Base-by-base conservation (phyloP, 2,888 invertebrate genomes). In the Archips crataeganus region DNA sequence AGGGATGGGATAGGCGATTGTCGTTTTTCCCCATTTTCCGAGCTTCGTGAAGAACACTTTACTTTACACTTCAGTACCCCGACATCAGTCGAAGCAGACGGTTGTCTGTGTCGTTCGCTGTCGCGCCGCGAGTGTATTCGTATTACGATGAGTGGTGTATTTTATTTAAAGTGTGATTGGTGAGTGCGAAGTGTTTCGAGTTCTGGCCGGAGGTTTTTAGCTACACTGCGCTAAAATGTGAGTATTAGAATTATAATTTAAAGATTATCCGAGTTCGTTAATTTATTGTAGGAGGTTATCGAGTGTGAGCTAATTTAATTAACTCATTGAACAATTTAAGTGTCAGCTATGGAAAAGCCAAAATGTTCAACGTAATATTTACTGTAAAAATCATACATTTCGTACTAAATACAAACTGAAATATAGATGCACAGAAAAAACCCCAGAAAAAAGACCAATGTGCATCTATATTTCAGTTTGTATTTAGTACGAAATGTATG, bases 51-150 rank as follows among this genome's bases (percentile, higher is more conserved):
- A 77, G 76, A 73, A 72, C 77, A 75, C n/a, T n/a, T n/a, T n/a
- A n/a, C n/a, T n/a, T n/a, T n/a, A n/a, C n/a, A n/a, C 82, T 82
- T 85, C 85, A 92, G 92, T 92, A 79, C 85, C 90, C 88, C 91
- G 92, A 91, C 89, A 80, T 85, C 78, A 76, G 91, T 89, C 90
- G 92, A 77, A 77, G 85, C 60, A 78, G 76, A 75, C 75, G 80
- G 87, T 89, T 84, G 91, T 79, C 75, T 77, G 81, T 81, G 86
- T 77, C 79, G 64, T 75, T 78, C 76, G 80, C 76, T 75, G 68
- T 76, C 81, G 81, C 79, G 82, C 74, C 84, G 88, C 85, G 87
- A 86, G 86, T 88, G 87, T 79, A 83, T 85, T 80, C 77, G 82
- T 77, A 84, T 87, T 87, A 87, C 92, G 91, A 92, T 90, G 90